A percentile compares a stretch with the other conserved stretches of the same genome.
Evolutionary conservation across 2,797 vertebrate genomes (phyloP).

Genomic region (Botia kubotai): DNA sequence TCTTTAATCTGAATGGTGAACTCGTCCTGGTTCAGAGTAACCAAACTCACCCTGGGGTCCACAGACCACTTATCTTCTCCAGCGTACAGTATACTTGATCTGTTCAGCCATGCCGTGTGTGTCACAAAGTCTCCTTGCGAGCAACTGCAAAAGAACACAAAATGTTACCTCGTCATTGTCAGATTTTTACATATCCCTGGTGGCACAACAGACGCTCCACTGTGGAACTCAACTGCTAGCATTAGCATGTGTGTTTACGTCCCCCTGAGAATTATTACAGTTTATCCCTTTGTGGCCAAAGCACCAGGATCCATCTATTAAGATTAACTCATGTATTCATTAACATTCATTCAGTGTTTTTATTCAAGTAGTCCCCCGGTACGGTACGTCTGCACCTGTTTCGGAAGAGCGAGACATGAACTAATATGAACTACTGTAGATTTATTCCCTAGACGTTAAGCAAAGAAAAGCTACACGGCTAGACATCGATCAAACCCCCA

Average conservation of each 20-base stretch:
- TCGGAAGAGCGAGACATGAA: slow-evolving; percentile 15
- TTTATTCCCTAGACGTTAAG: slow-evolving; percentile 38
- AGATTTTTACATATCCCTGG: background rate
- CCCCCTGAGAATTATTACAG: slow-evolving; percentile 5
- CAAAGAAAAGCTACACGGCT: slow-evolving; percentile 13
- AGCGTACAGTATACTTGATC: slow-evolving; percentile 83
- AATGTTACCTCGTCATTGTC: background rate
- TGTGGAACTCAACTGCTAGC: slow-evolving; percentile 17
- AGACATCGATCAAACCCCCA: slow-evolving; percentile 44
- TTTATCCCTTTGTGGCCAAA: slow-evolving; percentile 36
- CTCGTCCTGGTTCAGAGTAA: slow-evolving; percentile 79
- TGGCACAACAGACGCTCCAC: background rate
- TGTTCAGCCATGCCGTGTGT: slow-evolving; percentile 84
- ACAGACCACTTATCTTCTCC: slow-evolving; percentile 85
- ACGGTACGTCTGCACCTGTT: slow-evolving; percentile 9
- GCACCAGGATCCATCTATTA: slow-evolving; percentile 43
- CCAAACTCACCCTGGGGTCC: slow-evolving; percentile 81
- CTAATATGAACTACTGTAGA: slow-evolving; percentile 4
- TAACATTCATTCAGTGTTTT: slow-evolving; percentile 17
- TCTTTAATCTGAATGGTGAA: slow-evolving; percentile 84
- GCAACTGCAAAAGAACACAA: slow-evolving; percentile 69
- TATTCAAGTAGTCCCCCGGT: slow-evolving; percentile 15
- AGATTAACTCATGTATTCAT: slow-evolving; percentile 50
- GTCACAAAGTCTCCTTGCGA: slow-evolving; percentile 78
- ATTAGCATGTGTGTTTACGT: slow-evolving; percentile 11